A percentile compares a stretch with the other conserved stretches of the same genome.
Conservation (phyloP, 2,888 invertebrate species). For the Apodemia arnacis region DNA sequence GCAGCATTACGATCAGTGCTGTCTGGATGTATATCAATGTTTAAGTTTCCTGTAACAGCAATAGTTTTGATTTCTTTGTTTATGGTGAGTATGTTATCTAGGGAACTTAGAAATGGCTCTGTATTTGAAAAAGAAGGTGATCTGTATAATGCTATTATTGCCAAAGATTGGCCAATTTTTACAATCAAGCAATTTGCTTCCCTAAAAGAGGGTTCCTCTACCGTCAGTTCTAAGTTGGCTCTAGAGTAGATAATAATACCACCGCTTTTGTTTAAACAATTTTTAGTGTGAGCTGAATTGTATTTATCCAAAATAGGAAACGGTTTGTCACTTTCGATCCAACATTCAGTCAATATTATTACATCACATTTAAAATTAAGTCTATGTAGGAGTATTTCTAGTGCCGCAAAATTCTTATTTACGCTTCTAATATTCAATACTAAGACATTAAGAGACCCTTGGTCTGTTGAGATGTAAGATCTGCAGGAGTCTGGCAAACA, state of each 20-base stretch:
- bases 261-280: not conserved
- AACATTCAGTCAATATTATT: too few species aligned
- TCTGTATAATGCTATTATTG: conserved; percentile 12
- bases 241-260: conserved; percentile 6
- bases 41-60: not conserved
- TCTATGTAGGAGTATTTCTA: too few species aligned
- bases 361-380: too few species aligned
- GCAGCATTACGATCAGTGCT: not conserved
- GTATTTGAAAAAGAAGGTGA: conserved; percentile 3
- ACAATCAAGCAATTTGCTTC: not conserved
- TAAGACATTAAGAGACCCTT: too few species aligned
- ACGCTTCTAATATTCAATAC: too few species aligned
- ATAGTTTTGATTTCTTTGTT: not conserved
- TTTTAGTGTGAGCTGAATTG: not conserved
- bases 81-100: not conserved
- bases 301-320: not conserved
- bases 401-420: too few species aligned
- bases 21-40: conserved; percentile 8
- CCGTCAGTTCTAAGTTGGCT: not conserved
- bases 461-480: too few species aligned
- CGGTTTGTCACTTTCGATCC: too few species aligned
- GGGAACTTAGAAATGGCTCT: not conserved
- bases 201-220: not conserved
- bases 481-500: not conserved
- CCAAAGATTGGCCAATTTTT: not conserved